These are phyloP conservation scores for Cynodonichthys magdalenae DNA, from an alignment of 2,797 vertebrate genomes.

Conservation along the genomic window DNA sequence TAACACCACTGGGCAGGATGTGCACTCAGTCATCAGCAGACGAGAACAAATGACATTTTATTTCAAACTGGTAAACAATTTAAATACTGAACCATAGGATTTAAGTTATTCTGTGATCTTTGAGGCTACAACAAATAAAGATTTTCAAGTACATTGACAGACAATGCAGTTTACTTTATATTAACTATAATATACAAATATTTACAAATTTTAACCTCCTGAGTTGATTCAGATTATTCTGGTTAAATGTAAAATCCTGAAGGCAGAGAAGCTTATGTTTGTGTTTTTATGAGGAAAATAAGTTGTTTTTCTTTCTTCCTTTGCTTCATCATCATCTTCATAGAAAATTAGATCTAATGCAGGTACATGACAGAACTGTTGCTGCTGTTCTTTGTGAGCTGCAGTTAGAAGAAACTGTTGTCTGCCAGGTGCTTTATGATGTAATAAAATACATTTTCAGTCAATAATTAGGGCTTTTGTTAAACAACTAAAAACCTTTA, in stretches of 20 bases:
- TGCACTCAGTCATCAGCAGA: background rate
- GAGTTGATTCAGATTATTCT: conserved; percentile 27
- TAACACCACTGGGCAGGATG: conserved; percentile 4
- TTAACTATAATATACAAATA: conserved; percentile 5
- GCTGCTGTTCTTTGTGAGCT: conserved; percentile 14
- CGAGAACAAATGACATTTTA: background rate
- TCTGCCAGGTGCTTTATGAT: conserved; percentile 20
- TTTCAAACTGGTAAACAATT: conserved; percentile 4
- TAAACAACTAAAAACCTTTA: conserved; percentile 3
- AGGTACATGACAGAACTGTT: conserved; percentile 4
- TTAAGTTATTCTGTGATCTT: conserved; percentile 1
- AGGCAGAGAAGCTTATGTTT: conserved; percentile 19
- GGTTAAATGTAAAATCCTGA: conserved; percentile 21
- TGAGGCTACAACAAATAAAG: background rate
- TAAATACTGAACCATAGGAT: conserved; percentile 25
- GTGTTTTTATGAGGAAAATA: conserved; percentile 18
- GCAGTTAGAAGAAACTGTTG: background rate
- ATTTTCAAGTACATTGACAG: conserved; percentile 46
- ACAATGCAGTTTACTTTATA: conserved; percentile 21
- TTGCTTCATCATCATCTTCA: conserved; percentile 4
- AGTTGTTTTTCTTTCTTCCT: conserved; percentile 18
- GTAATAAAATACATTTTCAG: conserved; percentile 7
- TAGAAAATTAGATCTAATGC: conserved; percentile 2
- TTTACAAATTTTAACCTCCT: conserved; percentile 31
- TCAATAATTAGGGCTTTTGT: conserved; percentile 11